Base-by-base conservation (phyloP, 2,113 vertebrate genomes). In the Ammodytes dubius region DNA sequence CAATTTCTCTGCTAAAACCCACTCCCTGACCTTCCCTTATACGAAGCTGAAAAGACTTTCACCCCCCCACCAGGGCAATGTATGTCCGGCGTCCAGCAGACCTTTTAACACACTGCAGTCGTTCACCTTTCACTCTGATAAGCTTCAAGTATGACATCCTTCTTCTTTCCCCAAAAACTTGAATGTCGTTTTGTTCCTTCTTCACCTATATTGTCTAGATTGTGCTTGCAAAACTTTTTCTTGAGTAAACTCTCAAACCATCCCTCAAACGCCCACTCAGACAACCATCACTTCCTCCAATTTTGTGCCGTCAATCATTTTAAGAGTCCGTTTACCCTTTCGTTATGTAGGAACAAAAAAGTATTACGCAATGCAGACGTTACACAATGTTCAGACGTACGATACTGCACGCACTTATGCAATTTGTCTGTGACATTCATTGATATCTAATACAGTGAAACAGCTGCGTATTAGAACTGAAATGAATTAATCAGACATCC, bases 391-490 rank as follows among this genome's bases (percentile, higher is more conserved):
- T 40, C 50, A 11, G 7, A 56, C 47, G 63, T 35, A 80, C 0
- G 0, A 64, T 53, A 49, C 40, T 15, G 46, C 14, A 68, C 0
- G 5, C 11, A 47, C 11, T 40, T 69, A 54, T 19, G 19, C 15
- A 7, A 35, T 56, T 42, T 47, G 27, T 27, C 27, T 1, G 27
- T 70, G 52, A 4, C 56, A 10, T 63, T 40, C n/a, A n/a, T 4
- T 52, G 10, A 68, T 37, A 78, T 76, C 43, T 45, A 35, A 46
- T 74, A 53, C 27, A 65, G 14, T 7, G 40, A 73, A 82, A n/a
- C 4, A 64, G 35, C 59, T 81, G 69, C n/a, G 15, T 7, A 68
- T 70, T 42, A 58, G 12, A 46, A 19, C 6, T 66, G 35, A 70
- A 19, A 58, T 52, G 6, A 49, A 59, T 11, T 17, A 19, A n/a